Evolutionary conservation across 2,797 vertebrate genomes (phyloP).

Genomic region (Enteromius afrohamiltoni): DNA sequence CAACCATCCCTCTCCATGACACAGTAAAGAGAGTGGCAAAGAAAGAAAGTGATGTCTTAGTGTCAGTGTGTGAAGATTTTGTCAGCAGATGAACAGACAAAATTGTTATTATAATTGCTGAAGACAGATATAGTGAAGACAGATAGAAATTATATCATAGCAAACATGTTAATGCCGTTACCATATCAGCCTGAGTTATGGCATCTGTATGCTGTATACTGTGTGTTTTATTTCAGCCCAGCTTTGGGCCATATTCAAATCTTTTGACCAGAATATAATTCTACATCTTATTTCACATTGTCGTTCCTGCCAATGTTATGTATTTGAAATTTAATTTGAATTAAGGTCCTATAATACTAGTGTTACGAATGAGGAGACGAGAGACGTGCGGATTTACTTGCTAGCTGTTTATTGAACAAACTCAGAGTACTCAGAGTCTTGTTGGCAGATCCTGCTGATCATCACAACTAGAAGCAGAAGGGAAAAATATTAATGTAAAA

Average conservation of each 20-base stretch:
- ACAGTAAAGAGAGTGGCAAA: slow-evolving; percentile 56
- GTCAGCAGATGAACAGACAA: not conserved
- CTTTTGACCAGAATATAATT: slow-evolving; percentile 32
- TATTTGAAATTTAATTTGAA: slow-evolving; percentile 48
- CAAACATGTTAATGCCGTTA: not conserved
- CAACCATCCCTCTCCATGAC: slow-evolving; percentile 60
- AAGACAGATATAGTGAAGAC: not conserved
- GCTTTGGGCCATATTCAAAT: slow-evolving; percentile 41
- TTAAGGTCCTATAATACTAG: slow-evolving; percentile 42
- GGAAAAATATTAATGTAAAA: slow-evolving; percentile 50
- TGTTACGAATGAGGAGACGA: too few species aligned
- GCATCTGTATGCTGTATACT: slow-evolving; percentile 25
- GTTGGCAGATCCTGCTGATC: too few species aligned
- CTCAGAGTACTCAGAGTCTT: too few species aligned
- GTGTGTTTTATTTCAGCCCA: slow-evolving; percentile 33
- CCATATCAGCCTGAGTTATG: slow-evolving; percentile 33
- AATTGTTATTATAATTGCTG: not conserved
- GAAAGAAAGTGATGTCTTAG: slow-evolving; percentile 59
- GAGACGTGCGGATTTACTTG: too few species aligned
- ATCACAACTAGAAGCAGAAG: not conserved
- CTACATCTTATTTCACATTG: slow-evolving; percentile 28
- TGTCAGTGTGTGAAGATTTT: slow-evolving; percentile 32
- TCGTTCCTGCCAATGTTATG: slow-evolving; percentile 24
- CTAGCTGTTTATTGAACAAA: too few species aligned
- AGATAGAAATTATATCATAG: not conserved